Percentiles rank a stretch among this genome's conserved stretches.
These are phyloP conservation scores for Tetropium fuscum DNA, from an alignment of 2,888 invertebrate species.

Conservation along the genomic window DNA sequence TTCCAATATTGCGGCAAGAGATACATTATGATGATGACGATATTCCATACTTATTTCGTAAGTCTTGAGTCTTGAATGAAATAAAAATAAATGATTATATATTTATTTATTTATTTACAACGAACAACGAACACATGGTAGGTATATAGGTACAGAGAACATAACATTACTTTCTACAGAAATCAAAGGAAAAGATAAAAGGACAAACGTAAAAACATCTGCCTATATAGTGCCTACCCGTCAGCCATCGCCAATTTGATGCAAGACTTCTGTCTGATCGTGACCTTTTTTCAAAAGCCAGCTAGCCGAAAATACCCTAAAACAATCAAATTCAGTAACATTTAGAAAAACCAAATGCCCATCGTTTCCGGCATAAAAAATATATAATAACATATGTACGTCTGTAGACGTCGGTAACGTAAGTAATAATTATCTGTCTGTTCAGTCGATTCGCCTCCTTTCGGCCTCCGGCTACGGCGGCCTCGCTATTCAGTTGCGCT, in stretches of 20 bases:
- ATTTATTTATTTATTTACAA: neutral
- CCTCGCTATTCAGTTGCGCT: slow-evolving; percentile 52
- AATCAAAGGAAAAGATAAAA: neutral
- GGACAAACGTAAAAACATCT: slow-evolving; percentile 19
- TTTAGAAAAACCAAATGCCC: slow-evolving; percentile 53
- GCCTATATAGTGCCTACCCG: slow-evolving; percentile 3
- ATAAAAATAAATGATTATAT: neutral
- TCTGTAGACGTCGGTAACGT: slow-evolving; percentile 56
- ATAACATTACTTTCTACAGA: neutral
- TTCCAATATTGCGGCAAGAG: neutral
- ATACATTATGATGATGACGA: too few relatives aligned
- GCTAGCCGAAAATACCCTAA: slow-evolving; percentile 35
- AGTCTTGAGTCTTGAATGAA: too few relatives aligned
- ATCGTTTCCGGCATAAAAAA: slow-evolving; percentile 66
- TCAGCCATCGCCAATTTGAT: slow-evolving; percentile 9
- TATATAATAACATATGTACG: slow-evolving; percentile 65
- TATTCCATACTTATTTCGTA: too few relatives aligned
- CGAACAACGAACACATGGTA: neutral
- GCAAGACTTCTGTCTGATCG: neutral
- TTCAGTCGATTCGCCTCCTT: slow-evolving; percentile 57
- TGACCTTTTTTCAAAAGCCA: slow-evolving; percentile 3
- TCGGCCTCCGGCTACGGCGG: slow-evolving; percentile 44
- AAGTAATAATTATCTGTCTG: slow-evolving; percentile 63
- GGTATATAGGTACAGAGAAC: neutral
- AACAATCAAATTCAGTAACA: slow-evolving; percentile 56